These are phyloP conservation scores for Brachyhypopomus occidentalis DNA, from an alignment of 2,113 vertebrate species.

Conservation along the genomic window DNA sequence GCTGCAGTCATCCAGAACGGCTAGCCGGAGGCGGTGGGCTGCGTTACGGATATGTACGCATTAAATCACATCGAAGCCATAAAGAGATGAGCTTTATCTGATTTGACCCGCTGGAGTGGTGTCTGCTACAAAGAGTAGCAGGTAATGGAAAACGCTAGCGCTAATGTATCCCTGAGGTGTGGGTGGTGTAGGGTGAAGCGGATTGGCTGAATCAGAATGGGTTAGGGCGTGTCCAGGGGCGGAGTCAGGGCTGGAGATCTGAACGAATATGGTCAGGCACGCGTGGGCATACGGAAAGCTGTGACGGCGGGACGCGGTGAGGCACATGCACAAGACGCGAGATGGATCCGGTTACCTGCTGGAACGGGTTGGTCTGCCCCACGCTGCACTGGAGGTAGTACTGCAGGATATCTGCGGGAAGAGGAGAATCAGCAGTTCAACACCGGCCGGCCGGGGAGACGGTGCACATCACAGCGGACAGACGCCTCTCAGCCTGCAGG, in stretches of 20 bases:
- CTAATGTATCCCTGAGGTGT: neutral
- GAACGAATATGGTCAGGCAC: neutral
- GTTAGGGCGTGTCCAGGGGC: neutral
- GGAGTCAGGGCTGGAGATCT: neutral
- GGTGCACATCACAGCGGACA: neutral
- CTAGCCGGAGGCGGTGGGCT: slow-evolving; percentile 11
- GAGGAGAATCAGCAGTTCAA: neutral
- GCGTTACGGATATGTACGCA: slow-evolving; percentile 18
- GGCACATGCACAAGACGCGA: no score
- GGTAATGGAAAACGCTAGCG: neutral
- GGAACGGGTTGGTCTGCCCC: slow-evolving; percentile 89
- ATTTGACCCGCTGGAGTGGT: neutral
- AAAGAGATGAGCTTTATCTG: slow-evolving; percentile 1
- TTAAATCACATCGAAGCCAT: slow-evolving; percentile 28
- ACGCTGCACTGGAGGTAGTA: slow-evolving; percentile 88
- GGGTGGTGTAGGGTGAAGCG: neutral
- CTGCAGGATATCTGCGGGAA: slow-evolving; percentile 81
- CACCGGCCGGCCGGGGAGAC: neutral
- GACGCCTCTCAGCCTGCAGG: no score
- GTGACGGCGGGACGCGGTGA: neutral
- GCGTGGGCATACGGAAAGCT: neutral
- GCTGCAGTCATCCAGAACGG: slow-evolving; percentile 3
- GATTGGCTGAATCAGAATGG: neutral
- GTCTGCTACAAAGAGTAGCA: neutral
- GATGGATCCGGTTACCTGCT: slow-evolving; percentile 81